Conservation (phyloP, 2,797 vertebrate genomes). For the Acropternis orthonyx region DNA sequence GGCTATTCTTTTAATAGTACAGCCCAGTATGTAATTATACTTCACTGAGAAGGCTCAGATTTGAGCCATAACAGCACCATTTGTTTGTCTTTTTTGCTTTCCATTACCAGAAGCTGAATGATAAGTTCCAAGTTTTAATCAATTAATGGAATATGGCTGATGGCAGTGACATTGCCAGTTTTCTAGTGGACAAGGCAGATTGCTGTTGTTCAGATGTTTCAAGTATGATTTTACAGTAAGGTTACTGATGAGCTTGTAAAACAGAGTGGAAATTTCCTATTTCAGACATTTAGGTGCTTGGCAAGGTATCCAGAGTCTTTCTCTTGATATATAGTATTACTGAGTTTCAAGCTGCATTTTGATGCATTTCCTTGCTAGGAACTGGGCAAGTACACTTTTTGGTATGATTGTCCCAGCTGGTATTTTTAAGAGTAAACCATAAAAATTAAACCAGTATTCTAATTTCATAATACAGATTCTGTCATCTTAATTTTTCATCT, state of each 20-base stretch:
- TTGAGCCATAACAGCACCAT: not conserved
- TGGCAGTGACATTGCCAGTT: not conserved
- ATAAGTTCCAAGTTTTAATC: not conserved
- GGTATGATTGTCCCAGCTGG: not conserved
- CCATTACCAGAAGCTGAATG: not conserved
- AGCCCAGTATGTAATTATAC: not conserved
- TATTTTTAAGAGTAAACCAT: not conserved
- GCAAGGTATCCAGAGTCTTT: not conserved
- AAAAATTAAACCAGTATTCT: not conserved
- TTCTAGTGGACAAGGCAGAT: not conserved
- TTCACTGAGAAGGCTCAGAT: not conserved
- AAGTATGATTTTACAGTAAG: not conserved
- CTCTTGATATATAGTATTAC: not conserved
- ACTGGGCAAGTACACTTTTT: not conserved
- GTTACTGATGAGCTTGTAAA: not conserved
- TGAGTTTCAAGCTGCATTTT: not conserved
- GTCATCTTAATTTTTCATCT: not conserved
- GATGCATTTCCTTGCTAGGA: not conserved
- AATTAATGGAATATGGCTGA: not conserved
- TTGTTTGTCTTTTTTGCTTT: not conserved
- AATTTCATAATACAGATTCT: not conserved
- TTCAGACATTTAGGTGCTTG: not conserved
- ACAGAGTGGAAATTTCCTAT: conserved; percentile 29
- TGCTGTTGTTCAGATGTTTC: not conserved
- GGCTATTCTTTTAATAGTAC: not conserved